Evolutionary conservation across 2,888 invertebrate species (phyloP).

Genomic region (Oscheius onirici): DNA sequence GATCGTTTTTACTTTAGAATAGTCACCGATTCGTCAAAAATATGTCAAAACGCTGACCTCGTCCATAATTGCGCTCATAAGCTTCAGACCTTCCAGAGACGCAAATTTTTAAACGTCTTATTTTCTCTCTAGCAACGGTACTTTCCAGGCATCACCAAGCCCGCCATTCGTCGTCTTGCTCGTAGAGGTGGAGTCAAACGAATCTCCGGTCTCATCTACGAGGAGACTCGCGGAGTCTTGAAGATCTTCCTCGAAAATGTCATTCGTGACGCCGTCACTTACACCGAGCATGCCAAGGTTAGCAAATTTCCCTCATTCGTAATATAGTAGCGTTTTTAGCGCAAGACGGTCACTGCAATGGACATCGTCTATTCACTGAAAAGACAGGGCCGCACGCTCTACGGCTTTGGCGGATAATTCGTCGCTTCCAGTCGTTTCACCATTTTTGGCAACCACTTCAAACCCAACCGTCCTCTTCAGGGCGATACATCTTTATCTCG

Average conservation of each 20-base stretch:
- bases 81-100: too few relatives aligned
- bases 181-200: slow-evolving; percentile 73
- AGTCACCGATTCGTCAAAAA: too few relatives aligned
- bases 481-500: too few relatives aligned
- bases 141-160: slow-evolving; percentile 74
- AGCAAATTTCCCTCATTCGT: too few relatives aligned
- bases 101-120: too few relatives aligned
- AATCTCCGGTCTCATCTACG: slow-evolving; percentile 65
- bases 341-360: slow-evolving; percentile 90
- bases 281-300: slow-evolving; percentile 85
- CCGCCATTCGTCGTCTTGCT: slow-evolving; percentile 74
- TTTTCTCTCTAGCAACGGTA: too few relatives aligned
- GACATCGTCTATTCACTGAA: slow-evolving; percentile 80
- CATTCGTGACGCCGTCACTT: slow-evolving; percentile 84
- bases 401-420: slow-evolving; percentile 67
- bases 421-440: neutral
- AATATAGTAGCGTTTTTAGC: too few relatives aligned
- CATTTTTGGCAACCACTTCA: too few relatives aligned
- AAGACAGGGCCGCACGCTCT: slow-evolving; percentile 68
- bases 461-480: too few relatives aligned
- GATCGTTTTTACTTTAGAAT: too few relatives aligned
- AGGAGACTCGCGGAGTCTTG: slow-evolving; percentile 59
- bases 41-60: too few relatives aligned
- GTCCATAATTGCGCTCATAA: too few relatives aligned
- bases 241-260: slow-evolving; percentile 81